Conservation (phyloP, 1,140 invertebrate genomes). For the Chrysoperla carnea region DNA sequence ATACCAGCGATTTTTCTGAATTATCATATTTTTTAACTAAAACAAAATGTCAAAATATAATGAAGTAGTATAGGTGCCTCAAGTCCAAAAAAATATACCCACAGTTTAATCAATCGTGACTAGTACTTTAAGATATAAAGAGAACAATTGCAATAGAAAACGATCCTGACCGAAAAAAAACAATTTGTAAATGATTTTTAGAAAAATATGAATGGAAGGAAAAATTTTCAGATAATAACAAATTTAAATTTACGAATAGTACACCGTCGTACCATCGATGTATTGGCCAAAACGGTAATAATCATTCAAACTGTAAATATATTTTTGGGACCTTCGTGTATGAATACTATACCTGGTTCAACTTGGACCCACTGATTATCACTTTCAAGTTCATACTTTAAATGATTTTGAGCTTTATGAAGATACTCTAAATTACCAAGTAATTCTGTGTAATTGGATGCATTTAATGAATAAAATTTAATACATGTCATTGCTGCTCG, state of each 20-base stretch:
- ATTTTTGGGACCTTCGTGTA: not conserved
- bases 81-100: no score
- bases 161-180: no score
- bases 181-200: no score
- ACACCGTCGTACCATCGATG: no score
- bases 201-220: no score
- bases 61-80: no score
- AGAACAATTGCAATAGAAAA: no score
- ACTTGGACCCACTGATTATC: conserved; percentile 21
- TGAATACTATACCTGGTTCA: conserved; percentile 12
- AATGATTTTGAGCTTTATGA: conserved; percentile 38
- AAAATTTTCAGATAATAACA: no score
- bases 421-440: conserved; percentile 31
- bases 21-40: conserved; percentile 5
- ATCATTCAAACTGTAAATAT: not conserved
- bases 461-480: conserved; percentile 40
- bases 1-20: conserved; percentile 24
- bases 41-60: not conserved
- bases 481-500: conserved; percentile 58
- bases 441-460: conserved; percentile 33
- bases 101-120: no score
- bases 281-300: no score
- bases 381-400: conserved; percentile 30
- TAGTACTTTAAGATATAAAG: no score
- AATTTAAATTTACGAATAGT: no score